Evolutionary conservation across 2,113 vertebrate genomes (phyloP).

Genomic region (Oncorhynchus nerka): DNA sequence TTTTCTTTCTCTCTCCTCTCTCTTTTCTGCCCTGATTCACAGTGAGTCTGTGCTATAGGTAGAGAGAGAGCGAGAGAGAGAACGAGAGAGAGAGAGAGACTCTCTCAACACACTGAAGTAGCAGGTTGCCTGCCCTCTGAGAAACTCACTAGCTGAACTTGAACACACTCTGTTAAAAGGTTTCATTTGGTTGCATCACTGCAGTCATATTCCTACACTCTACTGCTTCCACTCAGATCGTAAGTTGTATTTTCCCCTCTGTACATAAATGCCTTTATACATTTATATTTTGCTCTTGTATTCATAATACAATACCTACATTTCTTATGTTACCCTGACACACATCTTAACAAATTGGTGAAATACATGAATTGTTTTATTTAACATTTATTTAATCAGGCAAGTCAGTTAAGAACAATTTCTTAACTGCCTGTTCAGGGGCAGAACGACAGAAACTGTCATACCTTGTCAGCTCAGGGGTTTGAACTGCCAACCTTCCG

Average conservation of each 20-base stretch:
- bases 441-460: too few relatives aligned
- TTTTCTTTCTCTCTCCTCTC: too few relatives aligned
- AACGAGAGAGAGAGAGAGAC: too few relatives aligned
- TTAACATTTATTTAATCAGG: too few relatives aligned
- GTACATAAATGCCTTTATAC: neutral
- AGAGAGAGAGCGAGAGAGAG: neutral
- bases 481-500: too few relatives aligned
- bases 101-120: neutral
- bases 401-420: too few relatives aligned
- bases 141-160: neutral
- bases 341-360: constrained; percentile 32
- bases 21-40: too few relatives aligned
- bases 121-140: neutral
- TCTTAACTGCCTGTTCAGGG: too few relatives aligned
- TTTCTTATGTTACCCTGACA: constrained; percentile 15
- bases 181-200: constrained; percentile 67
- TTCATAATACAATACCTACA: constrained; percentile 1
- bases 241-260: neutral
- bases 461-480: too few relatives aligned
- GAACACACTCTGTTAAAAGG: neutral
- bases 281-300: constrained; percentile 10
- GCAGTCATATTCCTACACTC: constrained; percentile 15
- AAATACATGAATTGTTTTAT: constrained; percentile 17
- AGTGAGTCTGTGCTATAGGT: neutral
- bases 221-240: neutral